A percentile compares a stretch with the other conserved stretches of the same genome.
phyloP scores from a whole-genome alignment of 2,797 vertebrate genomes.

The Rachycentron canadum region DNA sequence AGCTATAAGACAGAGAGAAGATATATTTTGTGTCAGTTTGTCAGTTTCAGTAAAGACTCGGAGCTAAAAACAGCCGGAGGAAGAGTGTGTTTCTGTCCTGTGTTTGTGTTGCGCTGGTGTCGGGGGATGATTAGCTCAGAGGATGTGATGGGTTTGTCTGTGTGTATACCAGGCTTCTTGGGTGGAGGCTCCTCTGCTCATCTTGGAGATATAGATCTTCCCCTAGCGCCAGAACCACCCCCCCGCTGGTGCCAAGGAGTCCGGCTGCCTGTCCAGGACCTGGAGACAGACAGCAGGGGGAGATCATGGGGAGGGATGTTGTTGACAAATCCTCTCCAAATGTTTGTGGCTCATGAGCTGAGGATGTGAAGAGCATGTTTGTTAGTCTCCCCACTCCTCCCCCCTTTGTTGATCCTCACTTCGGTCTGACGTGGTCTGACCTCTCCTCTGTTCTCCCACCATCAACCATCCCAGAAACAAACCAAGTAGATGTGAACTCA shows the following conservation, averaged over 20 bases:
- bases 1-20: no score
- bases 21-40: no score
- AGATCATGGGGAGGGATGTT: conserved; percentile 83
- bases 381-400: conserved; percentile 35
- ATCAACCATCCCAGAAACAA: conserved; percentile 45
- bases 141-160: conserved; percentile 65
- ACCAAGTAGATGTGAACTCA: background rate
- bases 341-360: conserved; percentile 50
- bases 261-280: conserved; percentile 74
- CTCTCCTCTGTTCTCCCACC: conserved; percentile 46
- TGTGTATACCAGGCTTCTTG: conserved; percentile 61
- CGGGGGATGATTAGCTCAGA: conserved; percentile 55
- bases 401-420: conserved; percentile 30
- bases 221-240: conserved; percentile 80
- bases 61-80: conserved; percentile 44
- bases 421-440: conserved; percentile 67
- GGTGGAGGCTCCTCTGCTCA: conserved; percentile 86
- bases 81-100: conserved; percentile 52
- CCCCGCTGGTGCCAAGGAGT: conserved; percentile 90
- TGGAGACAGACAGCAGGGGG: conserved; percentile 71
- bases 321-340: conserved; percentile 79
- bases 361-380: conserved; percentile 53
- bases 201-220: conserved; percentile 87
- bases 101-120: conserved; percentile 66
- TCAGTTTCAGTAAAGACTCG: no score